These are phyloP conservation scores for Paramuricea clavata DNA, from an alignment of 92 coral and sea anemone genomes.

Conservation along the genomic window DNA sequence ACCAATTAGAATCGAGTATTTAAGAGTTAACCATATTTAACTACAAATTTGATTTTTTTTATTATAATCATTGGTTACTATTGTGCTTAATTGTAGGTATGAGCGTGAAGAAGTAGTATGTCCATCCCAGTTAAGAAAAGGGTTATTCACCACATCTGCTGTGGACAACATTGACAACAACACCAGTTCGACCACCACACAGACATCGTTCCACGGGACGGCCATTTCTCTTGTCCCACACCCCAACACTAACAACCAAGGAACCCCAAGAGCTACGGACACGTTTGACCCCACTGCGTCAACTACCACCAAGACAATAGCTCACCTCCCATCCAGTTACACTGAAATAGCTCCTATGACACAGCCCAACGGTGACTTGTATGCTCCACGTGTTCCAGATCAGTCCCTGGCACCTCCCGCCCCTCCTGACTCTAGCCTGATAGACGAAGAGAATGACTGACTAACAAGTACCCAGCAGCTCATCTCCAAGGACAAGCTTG, in stretches of 20 bases:
- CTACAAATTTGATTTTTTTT: too few species aligned
- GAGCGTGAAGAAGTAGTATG: not conserved
- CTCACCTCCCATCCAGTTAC: not conserved
- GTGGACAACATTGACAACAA: slow-evolving; percentile 1
- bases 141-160: not conserved
- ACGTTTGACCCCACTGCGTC: not conserved
- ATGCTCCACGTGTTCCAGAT: not conserved
- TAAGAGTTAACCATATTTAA: too few species aligned
- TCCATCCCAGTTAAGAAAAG: not conserved
- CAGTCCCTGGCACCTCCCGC: not conserved
- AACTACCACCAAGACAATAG: not conserved
- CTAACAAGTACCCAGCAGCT: slow-evolving; percentile 1
- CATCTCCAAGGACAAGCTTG: not conserved
- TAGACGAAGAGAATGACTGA: slow-evolving; percentile 38
- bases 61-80: too few species aligned
- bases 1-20: too few species aligned
- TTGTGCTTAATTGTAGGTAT: too few species aligned
- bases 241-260: not conserved
- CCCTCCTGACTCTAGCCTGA: not conserved
- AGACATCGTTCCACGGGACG: not conserved
- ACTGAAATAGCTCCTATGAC: not conserved
- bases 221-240: not conserved
- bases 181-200: not conserved
- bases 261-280: not conserved
- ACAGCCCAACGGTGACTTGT: not conserved